These are phyloP conservation scores for Globodera rostochiensis DNA, from an alignment of 1,140 invertebrate genomes.

Conservation along the genomic window DNA sequence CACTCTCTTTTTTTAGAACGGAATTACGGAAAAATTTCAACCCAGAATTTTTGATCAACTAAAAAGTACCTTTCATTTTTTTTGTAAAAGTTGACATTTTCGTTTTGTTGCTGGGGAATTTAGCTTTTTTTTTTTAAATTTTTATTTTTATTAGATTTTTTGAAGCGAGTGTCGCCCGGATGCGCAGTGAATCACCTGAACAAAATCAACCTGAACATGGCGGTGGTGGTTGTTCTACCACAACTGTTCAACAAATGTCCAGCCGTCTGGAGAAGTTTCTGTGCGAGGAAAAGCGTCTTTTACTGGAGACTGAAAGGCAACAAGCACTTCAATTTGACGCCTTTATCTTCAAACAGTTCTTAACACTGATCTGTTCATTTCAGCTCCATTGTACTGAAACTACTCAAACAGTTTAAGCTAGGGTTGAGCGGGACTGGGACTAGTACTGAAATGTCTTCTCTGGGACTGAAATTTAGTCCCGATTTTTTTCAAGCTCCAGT, in stretches of 20 bases:
- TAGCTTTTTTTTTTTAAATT: neutral
- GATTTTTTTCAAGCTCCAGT: no score
- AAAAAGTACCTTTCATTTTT: neutral
- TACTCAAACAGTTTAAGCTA: no score
- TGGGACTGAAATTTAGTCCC: no score
- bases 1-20: constrained; percentile 14
- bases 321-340: neutral
- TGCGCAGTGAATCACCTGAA: constrained; percentile 24
- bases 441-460: no score
- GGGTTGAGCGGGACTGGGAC: no score
- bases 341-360: no score
- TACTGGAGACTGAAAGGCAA: constrained; percentile 17
- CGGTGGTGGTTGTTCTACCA: neutral
- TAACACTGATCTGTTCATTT: no score
- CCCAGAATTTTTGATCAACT: no score
- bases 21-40: no score
- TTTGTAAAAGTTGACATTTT: neutral
- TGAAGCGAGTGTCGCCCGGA: constrained; percentile 31
- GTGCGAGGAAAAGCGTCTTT: constrained; percentile 36
- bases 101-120: no score
- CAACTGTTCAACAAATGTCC: neutral
- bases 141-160: constrained; percentile 33
- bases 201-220: neutral
- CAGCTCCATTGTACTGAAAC: no score
- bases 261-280: constrained; percentile 25